These are phyloP conservation scores for Andrena haemorrhoa DNA, from an alignment of 2,888 invertebrate species.

Conservation along the genomic window DNA sequence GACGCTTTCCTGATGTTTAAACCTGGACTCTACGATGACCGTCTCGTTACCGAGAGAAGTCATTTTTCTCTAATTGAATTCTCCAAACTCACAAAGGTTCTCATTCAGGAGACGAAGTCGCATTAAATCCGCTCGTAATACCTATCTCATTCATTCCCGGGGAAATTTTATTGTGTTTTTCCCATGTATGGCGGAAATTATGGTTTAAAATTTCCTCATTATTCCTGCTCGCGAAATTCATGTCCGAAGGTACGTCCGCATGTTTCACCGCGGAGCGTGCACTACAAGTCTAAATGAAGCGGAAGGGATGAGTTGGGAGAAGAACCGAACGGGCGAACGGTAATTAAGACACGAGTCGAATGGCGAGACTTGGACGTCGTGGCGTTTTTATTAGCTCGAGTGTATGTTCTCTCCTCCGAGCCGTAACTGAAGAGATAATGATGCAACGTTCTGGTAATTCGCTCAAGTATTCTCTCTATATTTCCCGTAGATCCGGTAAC, in stretches of 20 bases:
- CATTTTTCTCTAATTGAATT: constrained; percentile 20
- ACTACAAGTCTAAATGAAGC: no score
- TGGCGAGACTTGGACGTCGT: background rate
- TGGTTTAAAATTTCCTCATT: no score
- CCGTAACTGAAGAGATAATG: constrained; percentile 15
- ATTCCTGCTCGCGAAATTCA: no score
- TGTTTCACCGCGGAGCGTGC: no score
- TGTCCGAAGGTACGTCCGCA: no score
- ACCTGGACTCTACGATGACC: background rate
- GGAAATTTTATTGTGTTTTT: background rate
- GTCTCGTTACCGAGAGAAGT: constrained; percentile 5
- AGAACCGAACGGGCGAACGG: no score
- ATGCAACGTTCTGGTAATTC: constrained; percentile 35
- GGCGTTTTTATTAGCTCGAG: constrained; percentile 9
- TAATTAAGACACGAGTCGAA: background rate
- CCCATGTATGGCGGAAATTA: background rate
- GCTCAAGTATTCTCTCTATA: constrained; percentile 29
- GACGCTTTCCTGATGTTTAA: background rate
- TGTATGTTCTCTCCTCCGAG: background rate
- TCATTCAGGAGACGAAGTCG: background rate
- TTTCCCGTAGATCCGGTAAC: constrained; percentile 32
- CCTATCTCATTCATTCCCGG: background rate
- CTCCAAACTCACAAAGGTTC: background rate
- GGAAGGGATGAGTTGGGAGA: no score
- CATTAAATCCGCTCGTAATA: background rate